These are phyloP conservation scores for Marasmarcha lunaedactyla DNA, from an alignment of 2,888 invertebrate genomes.

Conservation along the genomic window DNA sequence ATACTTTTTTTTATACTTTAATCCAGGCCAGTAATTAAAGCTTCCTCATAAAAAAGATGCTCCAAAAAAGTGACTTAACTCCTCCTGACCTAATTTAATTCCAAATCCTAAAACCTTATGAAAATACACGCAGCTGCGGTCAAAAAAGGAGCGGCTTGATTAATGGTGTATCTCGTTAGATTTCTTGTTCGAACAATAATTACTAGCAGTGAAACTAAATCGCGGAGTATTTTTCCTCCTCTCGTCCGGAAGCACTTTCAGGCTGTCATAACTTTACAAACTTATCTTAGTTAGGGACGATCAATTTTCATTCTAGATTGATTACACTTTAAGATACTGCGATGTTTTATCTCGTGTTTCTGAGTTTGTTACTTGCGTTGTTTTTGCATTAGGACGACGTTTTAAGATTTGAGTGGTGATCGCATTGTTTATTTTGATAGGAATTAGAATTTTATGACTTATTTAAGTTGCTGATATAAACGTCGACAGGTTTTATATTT, in stretches of 20 bases:
- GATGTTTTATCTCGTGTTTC: neutral
- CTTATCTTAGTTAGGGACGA: constrained; percentile 61
- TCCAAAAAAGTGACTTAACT: too few species aligned
- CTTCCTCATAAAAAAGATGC: too few species aligned
- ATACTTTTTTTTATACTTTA: too few species aligned
- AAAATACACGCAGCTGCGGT: constrained; percentile 20
- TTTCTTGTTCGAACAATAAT: constrained; percentile 51
- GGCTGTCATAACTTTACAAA: constrained; percentile 58
- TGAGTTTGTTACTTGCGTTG: neutral
- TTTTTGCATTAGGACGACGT: too few species aligned
- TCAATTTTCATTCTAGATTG: constrained; percentile 63
- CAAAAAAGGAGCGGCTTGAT: constrained; percentile 23
- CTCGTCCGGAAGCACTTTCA: constrained; percentile 36
- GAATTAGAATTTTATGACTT: too few species aligned
- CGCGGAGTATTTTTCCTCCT: constrained; percentile 40
- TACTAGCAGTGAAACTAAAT: constrained; percentile 38
- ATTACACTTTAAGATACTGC: constrained; percentile 26
- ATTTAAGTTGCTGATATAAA: neutral
- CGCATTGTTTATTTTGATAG: too few species aligned
- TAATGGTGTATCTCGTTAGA: constrained; percentile 41
- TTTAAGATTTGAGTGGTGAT: too few species aligned
- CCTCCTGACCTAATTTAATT: too few species aligned
- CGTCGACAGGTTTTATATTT: too few species aligned
- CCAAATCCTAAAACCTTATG: neutral
- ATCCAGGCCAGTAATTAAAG: too few species aligned